A percentile compares a stretch with the other conserved stretches of the same genome.
Evolutionary conservation across 1,140 invertebrate genomes (phyloP).

Genomic region (Drosophila ironensis): DNA sequence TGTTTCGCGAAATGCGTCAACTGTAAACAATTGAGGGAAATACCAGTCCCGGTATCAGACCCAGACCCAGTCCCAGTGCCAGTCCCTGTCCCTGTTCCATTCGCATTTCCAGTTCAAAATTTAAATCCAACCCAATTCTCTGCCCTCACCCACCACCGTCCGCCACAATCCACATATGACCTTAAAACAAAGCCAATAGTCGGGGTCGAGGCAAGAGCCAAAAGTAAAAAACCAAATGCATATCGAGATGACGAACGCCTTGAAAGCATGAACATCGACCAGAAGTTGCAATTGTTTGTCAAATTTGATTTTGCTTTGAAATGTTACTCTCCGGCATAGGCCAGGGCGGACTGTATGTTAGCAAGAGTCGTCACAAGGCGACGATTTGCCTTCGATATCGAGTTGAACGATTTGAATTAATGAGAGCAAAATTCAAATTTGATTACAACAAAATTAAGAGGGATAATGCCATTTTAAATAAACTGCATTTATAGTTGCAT

Average conservation of each 20-base stretch:
- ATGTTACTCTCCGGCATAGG: constrained; percentile 44
- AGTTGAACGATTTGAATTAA: constrained; percentile 60
- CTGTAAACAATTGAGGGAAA: constrained; percentile 60
- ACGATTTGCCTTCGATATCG: constrained; percentile 5
- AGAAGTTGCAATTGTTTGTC: constrained; percentile 81
- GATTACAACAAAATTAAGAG: no score
- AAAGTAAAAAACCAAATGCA: constrained; percentile 6
- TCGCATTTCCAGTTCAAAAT: background rate
- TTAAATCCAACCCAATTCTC: background rate
- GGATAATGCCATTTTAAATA: no score
- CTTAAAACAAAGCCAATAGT: constrained; percentile 5
- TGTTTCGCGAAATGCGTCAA: constrained; percentile 57
- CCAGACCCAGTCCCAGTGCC: background rate
- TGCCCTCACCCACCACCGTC: background rate
- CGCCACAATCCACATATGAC: background rate
- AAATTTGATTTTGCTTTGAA: constrained; percentile 79
- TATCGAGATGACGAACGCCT: constrained; percentile 62
- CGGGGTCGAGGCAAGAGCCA: background rate
- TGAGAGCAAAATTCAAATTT: constrained; percentile 3
- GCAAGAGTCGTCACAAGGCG: no score
- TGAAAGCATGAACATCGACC: constrained; percentile 77
- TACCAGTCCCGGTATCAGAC: constrained; percentile 11
- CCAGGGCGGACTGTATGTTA: background rate
- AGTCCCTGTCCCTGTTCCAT: background rate
- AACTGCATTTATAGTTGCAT: no score